Base-by-base conservation (phyloP, 1,140 invertebrate genomes). In the Drosophila yakuba region DNA sequence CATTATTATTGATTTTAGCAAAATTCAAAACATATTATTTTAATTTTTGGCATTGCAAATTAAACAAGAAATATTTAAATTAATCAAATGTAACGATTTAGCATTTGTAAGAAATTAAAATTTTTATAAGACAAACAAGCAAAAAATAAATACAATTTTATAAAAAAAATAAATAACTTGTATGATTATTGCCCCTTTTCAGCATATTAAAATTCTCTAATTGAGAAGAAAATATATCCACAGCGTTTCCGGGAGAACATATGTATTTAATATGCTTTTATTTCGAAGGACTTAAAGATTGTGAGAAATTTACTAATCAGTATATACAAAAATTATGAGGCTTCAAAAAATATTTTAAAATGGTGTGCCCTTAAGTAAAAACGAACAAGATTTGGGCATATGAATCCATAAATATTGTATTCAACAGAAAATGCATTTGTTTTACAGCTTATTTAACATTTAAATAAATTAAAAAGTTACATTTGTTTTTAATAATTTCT, bases 1-100 rank as follows among this genome's bases (percentile, higher is more conserved):
- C 47, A 79, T 88, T 88, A 69, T 79, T 59, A 73, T 63, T 86
- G 71, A 88, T 79, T 83, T 88, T 86, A 86, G 83, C 83, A 48
- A 86, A 86, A 86, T 86, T 86, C 60, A 39, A 83, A 64, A 52
- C 23, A 17, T 62, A 66, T 83, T 72, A 76, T 76, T 86, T 59
- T 35, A 8, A 23, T 56, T 67, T 81, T 78, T 68, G 69, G 52
- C 68, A 82, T 75, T 56, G 50, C 39, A 78, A 71, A 78, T 61
- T 48, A 66, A 48, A 54, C 58, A 61, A 63, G 48, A 50, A 45
- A 41, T 56, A 60, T 64, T 64, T 52, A 68, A 80, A 71, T 66
- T 76, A 85, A 71, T 71, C 64, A 58, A 78, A 73, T 88, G 73
- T 69, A 71, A 68, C 69, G 12, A 81, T 77, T 25, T 54, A 73